These are phyloP conservation scores for Lindbergichthys nudifrons DNA, from an alignment of 2,797 vertebrate genomes.

Conservation along the genomic window DNA sequence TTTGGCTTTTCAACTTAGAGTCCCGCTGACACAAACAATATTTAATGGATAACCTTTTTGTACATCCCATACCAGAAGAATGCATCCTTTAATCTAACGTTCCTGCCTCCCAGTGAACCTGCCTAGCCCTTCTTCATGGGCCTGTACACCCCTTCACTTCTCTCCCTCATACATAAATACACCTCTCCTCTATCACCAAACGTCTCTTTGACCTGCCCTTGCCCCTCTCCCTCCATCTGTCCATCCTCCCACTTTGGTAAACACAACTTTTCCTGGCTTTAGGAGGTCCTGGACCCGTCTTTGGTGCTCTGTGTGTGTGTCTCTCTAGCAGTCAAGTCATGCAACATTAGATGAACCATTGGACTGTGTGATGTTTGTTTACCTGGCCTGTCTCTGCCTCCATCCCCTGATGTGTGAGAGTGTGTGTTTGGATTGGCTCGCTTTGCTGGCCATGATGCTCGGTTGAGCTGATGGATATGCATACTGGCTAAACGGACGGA, in stretches of 20 bases:
- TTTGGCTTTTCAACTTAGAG: neutral
- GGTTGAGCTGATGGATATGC: constrained; percentile 81
- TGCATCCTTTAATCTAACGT: neutral
- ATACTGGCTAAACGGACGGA: constrained; percentile 79
- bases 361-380: constrained; percentile 86
- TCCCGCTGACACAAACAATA: neutral
- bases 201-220: constrained; percentile 71
- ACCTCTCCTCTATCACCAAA: constrained; percentile 45
- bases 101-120: constrained; percentile 21
- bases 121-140: neutral
- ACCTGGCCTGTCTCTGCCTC: constrained; percentile 79
- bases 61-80: neutral
- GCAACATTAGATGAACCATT: constrained; percentile 81
- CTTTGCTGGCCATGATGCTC: constrained; percentile 75
- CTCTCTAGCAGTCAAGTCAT: constrained; percentile 71
- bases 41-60: neutral
- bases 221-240: constrained; percentile 47
- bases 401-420: constrained; percentile 46
- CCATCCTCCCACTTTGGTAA: constrained; percentile 65
- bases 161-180: constrained; percentile 41
- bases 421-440: constrained; percentile 63
- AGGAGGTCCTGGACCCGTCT: constrained; percentile 30
- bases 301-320: constrained; percentile 5
- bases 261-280: constrained; percentile 62
- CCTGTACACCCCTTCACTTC: constrained; percentile 19